phyloP scores from a whole-genome alignment of 2,797 vertebrate genomes.

The Nannoperca australis region DNA sequence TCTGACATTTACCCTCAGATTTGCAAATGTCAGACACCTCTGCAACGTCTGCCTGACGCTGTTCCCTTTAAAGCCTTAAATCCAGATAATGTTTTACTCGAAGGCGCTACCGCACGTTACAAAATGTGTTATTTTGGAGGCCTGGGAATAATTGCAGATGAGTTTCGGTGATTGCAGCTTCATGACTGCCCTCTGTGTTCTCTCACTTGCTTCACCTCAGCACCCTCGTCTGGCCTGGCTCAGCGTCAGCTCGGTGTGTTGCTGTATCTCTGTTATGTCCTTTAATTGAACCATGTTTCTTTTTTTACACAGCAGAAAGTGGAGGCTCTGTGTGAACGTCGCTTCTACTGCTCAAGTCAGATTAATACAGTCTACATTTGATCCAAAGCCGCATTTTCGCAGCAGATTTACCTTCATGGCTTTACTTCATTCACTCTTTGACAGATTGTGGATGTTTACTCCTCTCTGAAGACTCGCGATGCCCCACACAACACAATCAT shows the following conservation, averaged over 20 bases:
- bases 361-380: background rate
- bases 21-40: constrained; percentile 30
- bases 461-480: background rate
- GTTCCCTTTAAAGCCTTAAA: constrained; percentile 8
- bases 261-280: background rate
- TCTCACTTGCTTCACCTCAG: constrained; percentile 61
- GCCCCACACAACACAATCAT: constrained; percentile 1
- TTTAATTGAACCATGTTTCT: constrained; percentile 6
- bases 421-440: background rate
- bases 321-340: background rate
- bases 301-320: background rate
- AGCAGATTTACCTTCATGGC: background rate
- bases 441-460: background rate
- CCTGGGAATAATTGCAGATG: background rate
- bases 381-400: background rate
- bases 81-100: background rate
- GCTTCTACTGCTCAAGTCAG: background rate
- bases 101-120: background rate
- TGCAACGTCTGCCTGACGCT: background rate
- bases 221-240: constrained; percentile 66
- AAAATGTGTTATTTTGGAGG: background rate
- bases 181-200: constrained; percentile 10
- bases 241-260: constrained; percentile 26
- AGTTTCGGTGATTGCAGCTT: constrained; percentile 24
- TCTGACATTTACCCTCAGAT: constrained; percentile 33